Conservation (phyloP, 2,113 vertebrate species). For the Percina caprodes region DNA sequence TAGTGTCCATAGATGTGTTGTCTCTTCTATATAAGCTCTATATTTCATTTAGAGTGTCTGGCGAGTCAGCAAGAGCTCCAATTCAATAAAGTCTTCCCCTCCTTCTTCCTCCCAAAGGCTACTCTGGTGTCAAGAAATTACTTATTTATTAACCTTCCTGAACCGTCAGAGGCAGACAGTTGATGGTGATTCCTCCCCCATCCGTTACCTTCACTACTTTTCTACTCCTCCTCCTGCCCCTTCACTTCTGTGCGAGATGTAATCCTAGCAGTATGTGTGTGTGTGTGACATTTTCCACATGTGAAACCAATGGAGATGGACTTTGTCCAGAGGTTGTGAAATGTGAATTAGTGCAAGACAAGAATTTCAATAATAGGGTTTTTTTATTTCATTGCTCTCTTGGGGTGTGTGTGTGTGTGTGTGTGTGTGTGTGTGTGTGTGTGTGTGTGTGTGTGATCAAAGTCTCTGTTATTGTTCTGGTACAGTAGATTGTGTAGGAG, state of each 20-base stretch:
- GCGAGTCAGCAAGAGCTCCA: neutral
- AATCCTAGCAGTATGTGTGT: slow-evolving; percentile 1
- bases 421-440: slow-evolving; percentile 14
- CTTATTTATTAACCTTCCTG: slow-evolving; percentile 66
- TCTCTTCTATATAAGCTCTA: slow-evolving; percentile 12
- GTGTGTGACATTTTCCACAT: slow-evolving; percentile 12
- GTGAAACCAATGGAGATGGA: slow-evolving; percentile 18
- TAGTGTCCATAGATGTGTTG: neutral
- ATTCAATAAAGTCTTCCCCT: neutral
- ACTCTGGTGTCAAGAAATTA: slow-evolving; percentile 45
- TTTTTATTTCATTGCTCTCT: slow-evolving; percentile 40
- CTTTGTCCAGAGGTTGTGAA: slow-evolving; percentile 41
- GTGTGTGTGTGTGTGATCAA: slow-evolving; percentile 15
- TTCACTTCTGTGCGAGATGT: neutral
- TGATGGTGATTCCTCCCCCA: slow-evolving; percentile 27
- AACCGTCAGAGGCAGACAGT: slow-evolving; percentile 28
- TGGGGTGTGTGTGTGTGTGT: slow-evolving; percentile 16
- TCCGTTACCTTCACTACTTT: neutral
- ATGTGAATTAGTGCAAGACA: slow-evolving; percentile 7
- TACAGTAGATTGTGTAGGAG: slow-evolving; percentile 58
- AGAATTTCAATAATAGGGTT: slow-evolving; percentile 57
- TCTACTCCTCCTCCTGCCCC: neutral
- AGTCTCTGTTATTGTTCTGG: slow-evolving; percentile 27
- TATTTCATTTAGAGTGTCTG: slow-evolving; percentile 16
- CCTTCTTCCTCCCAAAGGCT: slow-evolving; percentile 39